A percentile compares a stretch with the other conserved stretches of the same genome.
phyloP scores from a whole-genome alignment of 2,113 vertebrate genomes.

The Rhinoptilus africanus region DNA sequence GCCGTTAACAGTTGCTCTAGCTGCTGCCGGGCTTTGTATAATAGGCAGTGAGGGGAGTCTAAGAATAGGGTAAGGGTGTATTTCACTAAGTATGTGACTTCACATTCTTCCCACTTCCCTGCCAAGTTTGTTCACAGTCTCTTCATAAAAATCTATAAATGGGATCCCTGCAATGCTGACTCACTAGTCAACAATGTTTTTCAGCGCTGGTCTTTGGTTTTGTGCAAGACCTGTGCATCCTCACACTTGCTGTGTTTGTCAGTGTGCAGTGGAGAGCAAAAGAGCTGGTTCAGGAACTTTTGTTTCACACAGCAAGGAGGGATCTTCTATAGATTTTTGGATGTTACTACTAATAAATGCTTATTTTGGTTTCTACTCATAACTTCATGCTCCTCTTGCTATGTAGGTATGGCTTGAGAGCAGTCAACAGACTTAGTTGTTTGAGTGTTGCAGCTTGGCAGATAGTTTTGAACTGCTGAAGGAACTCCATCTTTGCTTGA shows the following conservation, averaged over 20 bases:
- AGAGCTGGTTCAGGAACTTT: background rate
- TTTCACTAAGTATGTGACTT: background rate
- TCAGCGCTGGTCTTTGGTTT: background rate
- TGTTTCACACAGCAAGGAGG: background rate
- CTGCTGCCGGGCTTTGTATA: background rate
- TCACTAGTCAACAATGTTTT: rapidly evolving
- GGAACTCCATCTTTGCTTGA: background rate
- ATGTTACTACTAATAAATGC: background rate
- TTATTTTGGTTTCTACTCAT: background rate
- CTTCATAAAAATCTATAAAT: background rate
- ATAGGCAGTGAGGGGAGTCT: background rate
- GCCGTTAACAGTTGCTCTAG: background rate
- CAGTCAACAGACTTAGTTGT: background rate
- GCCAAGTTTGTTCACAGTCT: background rate
- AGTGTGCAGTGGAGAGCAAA: background rate
- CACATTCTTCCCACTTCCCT: background rate
- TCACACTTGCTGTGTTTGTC: background rate
- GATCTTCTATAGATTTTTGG: background rate
- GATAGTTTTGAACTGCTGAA: background rate
- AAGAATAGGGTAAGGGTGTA: background rate
- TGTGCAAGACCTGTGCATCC: background rate
- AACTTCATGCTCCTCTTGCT: background rate
- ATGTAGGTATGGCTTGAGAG: background rate
- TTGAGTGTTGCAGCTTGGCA: background rate
- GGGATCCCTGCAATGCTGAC: background rate